A percentile compares a stretch with the other conserved stretches of the same genome.
phyloP scores from a whole-genome alignment of 30 jellyfish, hydroid and myxozoan genomes.

The Nemopilema nomurai region DNA sequence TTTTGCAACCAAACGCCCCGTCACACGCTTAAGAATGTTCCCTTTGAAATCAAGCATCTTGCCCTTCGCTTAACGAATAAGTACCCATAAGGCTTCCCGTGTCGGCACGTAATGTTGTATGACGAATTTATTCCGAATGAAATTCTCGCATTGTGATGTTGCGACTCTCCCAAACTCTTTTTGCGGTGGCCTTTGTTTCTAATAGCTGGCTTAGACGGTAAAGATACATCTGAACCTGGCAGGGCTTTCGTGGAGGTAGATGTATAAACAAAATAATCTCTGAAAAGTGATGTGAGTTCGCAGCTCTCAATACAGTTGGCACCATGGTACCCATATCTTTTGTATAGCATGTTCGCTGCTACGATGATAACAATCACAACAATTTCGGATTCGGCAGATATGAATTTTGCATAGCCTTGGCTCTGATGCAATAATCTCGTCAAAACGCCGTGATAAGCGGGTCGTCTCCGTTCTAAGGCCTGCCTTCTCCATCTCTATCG shows the following conservation, averaged over 20 bases:
- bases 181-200: background rate
- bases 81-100: background rate
- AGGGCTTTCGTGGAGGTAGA: background rate
- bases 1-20: background rate
- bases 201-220: background rate
- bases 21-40: background rate
- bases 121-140: background rate
- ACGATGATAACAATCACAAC: no score
- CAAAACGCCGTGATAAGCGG: no score
- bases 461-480: no score
- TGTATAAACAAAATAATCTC: background rate
- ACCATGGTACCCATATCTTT: background rate
- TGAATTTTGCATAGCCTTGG: no score
- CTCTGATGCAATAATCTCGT: no score
- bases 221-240: background rate
- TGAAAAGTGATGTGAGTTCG: background rate
- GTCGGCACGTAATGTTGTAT: background rate
- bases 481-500: no score
- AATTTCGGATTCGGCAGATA: no score
- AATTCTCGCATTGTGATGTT: background rate
- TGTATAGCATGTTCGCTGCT: no score
- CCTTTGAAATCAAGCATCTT: background rate
- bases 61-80: background rate
- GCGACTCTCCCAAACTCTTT: background rate
- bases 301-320: background rate